Evolutionary conservation across 2,113 vertebrate species (phyloP).

Genomic region (Nibea coibor): DNA sequence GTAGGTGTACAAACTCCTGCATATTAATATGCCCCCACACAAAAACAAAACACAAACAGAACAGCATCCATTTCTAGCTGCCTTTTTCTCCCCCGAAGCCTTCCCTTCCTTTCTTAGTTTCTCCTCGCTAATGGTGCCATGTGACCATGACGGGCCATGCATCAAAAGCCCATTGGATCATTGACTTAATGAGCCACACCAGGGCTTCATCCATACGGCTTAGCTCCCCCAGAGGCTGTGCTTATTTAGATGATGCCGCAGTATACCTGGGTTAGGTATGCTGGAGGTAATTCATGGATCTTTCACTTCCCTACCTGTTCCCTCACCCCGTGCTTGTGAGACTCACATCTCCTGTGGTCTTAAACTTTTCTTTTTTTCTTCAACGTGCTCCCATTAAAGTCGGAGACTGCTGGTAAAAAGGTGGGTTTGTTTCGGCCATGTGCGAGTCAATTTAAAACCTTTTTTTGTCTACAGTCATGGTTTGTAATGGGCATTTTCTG

Average conservation of each 20-base stretch:
- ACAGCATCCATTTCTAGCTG: slow-evolving; percentile 27
- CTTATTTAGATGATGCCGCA: slow-evolving; percentile 47
- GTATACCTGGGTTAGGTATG: slow-evolving; percentile 13
- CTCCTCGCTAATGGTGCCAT: slow-evolving; percentile 38
- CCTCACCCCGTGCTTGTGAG: slow-evolving; percentile 15
- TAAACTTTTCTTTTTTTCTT: slow-evolving; percentile 44
- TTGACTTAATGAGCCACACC: slow-evolving; percentile 63
- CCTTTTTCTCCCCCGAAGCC: slow-evolving; percentile 35
- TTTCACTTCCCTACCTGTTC: not conserved
- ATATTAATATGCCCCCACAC: slow-evolving; percentile 2
- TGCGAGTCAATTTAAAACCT: not conserved
- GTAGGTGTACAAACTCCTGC: not conserved
- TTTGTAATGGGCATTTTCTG: not conserved
- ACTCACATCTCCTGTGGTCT: not conserved
- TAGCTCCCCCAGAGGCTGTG: slow-evolving; percentile 15
- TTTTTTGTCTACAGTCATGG: not conserved
- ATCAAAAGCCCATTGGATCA: slow-evolving; percentile 56
- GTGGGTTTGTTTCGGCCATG: slow-evolving; percentile 55
- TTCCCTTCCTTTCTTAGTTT: slow-evolving; percentile 22
- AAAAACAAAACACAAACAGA: not conserved
- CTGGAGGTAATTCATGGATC: slow-evolving; percentile 12
- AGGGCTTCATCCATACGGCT: slow-evolving; percentile 33
- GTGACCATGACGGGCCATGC: slow-evolving; percentile 45
- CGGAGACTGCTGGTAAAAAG: slow-evolving; percentile 47
- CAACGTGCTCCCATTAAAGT: slow-evolving; percentile 38